phyloP scores from a whole-genome alignment of 2,797 vertebrate genomes.

The Gallinago solitaria region DNA sequence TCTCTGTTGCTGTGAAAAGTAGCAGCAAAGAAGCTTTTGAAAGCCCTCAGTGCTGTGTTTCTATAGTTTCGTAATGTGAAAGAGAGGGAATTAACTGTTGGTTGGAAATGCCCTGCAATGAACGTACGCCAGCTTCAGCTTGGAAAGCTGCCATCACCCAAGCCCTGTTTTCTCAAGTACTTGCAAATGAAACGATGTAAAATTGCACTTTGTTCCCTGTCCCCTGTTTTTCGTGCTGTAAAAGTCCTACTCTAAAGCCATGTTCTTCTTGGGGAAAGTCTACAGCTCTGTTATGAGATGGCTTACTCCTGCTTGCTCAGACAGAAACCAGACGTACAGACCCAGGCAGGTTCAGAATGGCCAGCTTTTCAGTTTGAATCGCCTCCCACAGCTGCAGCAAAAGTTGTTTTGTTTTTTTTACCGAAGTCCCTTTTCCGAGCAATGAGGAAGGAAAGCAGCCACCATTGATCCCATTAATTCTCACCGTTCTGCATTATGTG shows the following conservation, averaged over 20 bases:
- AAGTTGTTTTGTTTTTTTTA: background rate
- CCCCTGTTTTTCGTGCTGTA: background rate
- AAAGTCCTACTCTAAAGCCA: background rate
- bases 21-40: background rate
- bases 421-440: background rate
- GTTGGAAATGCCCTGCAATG: background rate
- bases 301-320: background rate
- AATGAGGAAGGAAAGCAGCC: background rate
- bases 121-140: background rate
- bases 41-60: background rate
- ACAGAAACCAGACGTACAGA: background rate
- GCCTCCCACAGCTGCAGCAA: background rate
- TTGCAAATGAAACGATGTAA: background rate
- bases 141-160: slow-evolving; percentile 4
- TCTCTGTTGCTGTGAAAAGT: background rate
- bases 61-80: background rate
- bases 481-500: background rate
- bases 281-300: background rate
- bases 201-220: background rate
- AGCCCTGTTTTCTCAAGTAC: background rate
- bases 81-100: background rate
- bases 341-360: background rate
- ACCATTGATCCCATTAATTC: background rate
- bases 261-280: background rate
- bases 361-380: background rate